phyloP scores from a whole-genome alignment of 2,888 invertebrate species.

The Sisyra terminalis region DNA sequence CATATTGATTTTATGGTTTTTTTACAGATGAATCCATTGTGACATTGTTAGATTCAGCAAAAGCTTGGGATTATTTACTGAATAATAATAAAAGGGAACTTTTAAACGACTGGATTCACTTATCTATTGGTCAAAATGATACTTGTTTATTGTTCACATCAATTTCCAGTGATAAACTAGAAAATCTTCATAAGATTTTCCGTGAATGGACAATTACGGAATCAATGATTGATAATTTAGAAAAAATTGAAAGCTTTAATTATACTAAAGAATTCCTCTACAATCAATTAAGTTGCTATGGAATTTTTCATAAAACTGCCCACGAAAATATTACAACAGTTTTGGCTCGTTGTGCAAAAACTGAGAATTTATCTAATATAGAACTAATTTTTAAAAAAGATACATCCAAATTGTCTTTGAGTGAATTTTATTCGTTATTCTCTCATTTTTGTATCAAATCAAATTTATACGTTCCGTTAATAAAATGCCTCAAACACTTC shows the following conservation, averaged over 20 bases:
- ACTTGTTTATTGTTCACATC: constrained; percentile 24
- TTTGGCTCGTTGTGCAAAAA: constrained; percentile 40
- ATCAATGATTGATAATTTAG: constrained; percentile 38
- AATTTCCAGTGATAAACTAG: constrained; percentile 22
- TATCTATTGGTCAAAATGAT: constrained; percentile 28
- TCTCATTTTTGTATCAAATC: constrained; percentile 35
- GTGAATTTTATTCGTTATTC: constrained; percentile 34
- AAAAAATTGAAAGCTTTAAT: constrained; percentile 29
- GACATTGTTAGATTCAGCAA: constrained; percentile 31
- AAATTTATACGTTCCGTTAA: constrained; percentile 24
- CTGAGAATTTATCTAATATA: constrained; percentile 33
- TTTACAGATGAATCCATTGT: constrained; percentile 35
- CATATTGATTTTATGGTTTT: constrained; percentile 10
- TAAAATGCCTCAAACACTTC: constrained; percentile 8
- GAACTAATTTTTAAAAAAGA: constrained; percentile 31
- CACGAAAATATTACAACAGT: constrained; percentile 34
- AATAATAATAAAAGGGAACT: constrained; percentile 39
- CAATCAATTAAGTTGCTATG: constrained; percentile 42
- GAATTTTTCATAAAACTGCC: constrained; percentile 44
- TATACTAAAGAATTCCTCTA: constrained; percentile 38
- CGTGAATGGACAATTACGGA: constrained; percentile 35
- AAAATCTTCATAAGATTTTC: constrained; percentile 33
- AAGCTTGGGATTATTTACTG: constrained; percentile 44
- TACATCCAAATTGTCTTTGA: constrained; percentile 21
- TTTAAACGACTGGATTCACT: constrained; percentile 42